Evolutionary conservation across 2,797 vertebrate genomes (phyloP), one percentile per base, ranked within the genome.

Genomic region (Poeciliopsis presidionis): DNA sequence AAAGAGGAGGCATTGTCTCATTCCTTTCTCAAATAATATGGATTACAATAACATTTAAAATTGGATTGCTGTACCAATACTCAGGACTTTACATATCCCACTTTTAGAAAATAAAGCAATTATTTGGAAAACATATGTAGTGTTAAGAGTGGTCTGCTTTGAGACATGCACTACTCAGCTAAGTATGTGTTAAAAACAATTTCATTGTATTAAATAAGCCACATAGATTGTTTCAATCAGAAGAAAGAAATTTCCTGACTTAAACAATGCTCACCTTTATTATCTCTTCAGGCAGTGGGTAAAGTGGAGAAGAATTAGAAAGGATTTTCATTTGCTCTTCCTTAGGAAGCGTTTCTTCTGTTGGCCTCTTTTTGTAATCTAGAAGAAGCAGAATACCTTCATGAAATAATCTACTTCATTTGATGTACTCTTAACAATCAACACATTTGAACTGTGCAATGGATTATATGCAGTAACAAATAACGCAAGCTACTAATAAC

Each of bases 231-330:
- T 46, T 46, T 46, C 13, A 14, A 46, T 69, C 22, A 69, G 41
- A 39, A 36, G 1, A 69, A 39, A 20, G 4, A 41, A 41, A 67
- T 65, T 3, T 39, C 18, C 61, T 30, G 61, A 76, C 74, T 76
- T 5, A 84, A 84, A 83, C 39, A 59, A 53, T 72, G 30, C 86
- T 46, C 95, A 97, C 97, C 96, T 97, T 95, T 77, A 93, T 95
- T 83, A 97, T 97, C 91, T 96, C 97, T 80, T 96, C 93, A 20
- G 97, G 98, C 83, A 97, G 93, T 0, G 95, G 94, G 80, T 97
- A 93, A 75, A 93, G 7, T 2, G 96, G 96, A 80, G 89, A 69
- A 86, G 74, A 71, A 76, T 92, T 93, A 65, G 83, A 83, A 81
- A 80, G 55, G 30, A 82, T 94, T 79, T 95, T 95, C 93, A 96